Evolutionary conservation across 2,113 vertebrate genomes (phyloP), one percentile per base, ranked within the genome.

Genomic region (Suncus etruscus): DNA sequence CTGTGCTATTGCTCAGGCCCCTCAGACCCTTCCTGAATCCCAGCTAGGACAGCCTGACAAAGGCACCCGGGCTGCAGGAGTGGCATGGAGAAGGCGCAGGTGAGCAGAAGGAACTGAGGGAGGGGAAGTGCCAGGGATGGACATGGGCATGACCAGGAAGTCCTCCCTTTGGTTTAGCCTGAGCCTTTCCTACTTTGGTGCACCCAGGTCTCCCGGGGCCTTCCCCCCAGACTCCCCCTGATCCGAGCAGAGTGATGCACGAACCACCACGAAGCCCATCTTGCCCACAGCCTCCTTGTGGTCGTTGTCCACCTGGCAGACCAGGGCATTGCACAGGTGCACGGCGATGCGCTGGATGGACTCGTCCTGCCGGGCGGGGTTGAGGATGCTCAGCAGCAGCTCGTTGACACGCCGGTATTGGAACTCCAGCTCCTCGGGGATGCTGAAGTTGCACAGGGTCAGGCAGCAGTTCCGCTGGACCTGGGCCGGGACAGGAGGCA

Each of bases 261-360:
- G 86, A 93, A 99, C 99, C 98, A 98, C 99, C 11, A 99, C 99
- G 32, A 99, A 99, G 31, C 99, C 99, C 99, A 99, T 99, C 98
- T 99, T 99, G 70, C 99, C 99, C 93, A 99, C 99, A 0, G 99
- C 99, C 94, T 99, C 99, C 93, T 99, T 99, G 96, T 99, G 99
- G 94, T 99, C 99, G 0, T 99, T 99, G 98, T 99, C 99, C 97
- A 99, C 99, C 97, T 99, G 99, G 97, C 99, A 99, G 95, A 99
- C 99, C 94, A 99, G 96, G 32, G 99, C 99, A 0, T 99, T 99
- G 96, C 99, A 99, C 89, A 99, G 98, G 95, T 99, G 99, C 75
- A 99, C 99, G 0, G 99, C 99, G 0, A 99, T 99, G 84, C 99
- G 98, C 98, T 99, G 99, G 97, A 99, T 99, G 0, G 99, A 99